Evolutionary conservation across 2,113 vertebrate genomes (phyloP), one percentile per base, ranked within the genome.

Genomic region (Campylorhamphus procurvoides): DNA sequence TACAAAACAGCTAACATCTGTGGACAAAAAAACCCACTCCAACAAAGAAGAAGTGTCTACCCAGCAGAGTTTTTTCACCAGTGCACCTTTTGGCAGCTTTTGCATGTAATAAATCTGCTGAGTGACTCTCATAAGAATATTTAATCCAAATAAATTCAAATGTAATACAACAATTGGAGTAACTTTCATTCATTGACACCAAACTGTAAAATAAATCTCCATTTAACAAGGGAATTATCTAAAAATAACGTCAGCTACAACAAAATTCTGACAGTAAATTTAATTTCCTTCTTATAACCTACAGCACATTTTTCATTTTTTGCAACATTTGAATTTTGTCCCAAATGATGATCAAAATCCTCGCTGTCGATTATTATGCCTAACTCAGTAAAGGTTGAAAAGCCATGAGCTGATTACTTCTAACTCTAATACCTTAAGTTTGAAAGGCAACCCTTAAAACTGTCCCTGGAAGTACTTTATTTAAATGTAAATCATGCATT

Each of bases 1-100:
- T 72, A 96, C 81, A 96, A 95, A 98, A 97, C 97, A 97, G 94
- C 86, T 95, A 97, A 98, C 98, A 98, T 97, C 97, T 98, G 98
- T 94, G 94, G 74, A 86, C 31, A 25, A 80, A 80, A 84, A 72
- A 7, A 0, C 8, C 6, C 9, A 47, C 6, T 67, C 91, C 96
- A 96, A 97, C 87, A 96, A 96, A 96, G 77, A 87, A 74, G 74
- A 95, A 87, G 66, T 25, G 31, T 73, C 76, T 94, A 89, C 73
- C 75, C 87, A 83, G 55, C 49, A 74, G 31, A 82, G 60, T 52
- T 96, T 28, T 80, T 95, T 93, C 69, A 85, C 67, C 84, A 86
- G 42, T 20, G 42, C 6, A 94, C 35, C 19, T 91, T 97, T 97
- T 94, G 95, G 80, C 72, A 42, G 35, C 27, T 94, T 97, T 93